These are phyloP conservation scores for Perizoma affinitatum DNA, from an alignment of 2,888 invertebrate species.

Conservation along the genomic window DNA sequence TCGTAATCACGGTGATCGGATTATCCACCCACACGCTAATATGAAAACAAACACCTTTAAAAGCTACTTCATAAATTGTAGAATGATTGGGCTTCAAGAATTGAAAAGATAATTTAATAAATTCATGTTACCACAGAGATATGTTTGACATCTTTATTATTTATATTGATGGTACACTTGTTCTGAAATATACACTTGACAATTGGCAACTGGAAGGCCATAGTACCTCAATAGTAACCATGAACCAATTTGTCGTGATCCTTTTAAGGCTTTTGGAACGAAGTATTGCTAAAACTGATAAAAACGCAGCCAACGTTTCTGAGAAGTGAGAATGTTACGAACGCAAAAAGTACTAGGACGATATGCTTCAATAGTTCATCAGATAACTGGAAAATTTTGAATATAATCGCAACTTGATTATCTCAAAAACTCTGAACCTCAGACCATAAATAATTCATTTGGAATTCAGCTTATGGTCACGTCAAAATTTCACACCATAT, in stretches of 20 bases:
- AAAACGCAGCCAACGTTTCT: constrained; percentile 29
- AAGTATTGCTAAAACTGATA: constrained; percentile 35
- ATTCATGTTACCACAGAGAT: not conserved
- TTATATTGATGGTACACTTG: not conserved
- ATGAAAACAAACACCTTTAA: constrained; percentile 6
- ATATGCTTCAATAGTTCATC: not conserved
- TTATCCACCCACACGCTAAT: constrained; percentile 21
- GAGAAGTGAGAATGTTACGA: constrained; percentile 27
- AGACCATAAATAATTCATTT: constrained; percentile 31
- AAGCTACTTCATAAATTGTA: not conserved
- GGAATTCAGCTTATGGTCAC: constrained; percentile 16
- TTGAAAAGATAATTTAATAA: too few species aligned
- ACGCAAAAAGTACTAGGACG: constrained; percentile 13
- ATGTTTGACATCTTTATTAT: not conserved
- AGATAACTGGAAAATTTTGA: constrained; percentile 2
- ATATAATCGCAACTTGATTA: not conserved
- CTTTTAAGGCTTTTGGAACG: constrained; percentile 33
- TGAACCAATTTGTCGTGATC: constrained; percentile 25
- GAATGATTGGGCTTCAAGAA: not conserved
- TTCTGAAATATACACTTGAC: constrained; percentile 6
- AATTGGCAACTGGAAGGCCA: constrained; percentile 18
- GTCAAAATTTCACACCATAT: constrained; percentile 49
- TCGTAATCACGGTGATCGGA: constrained; percentile 18
- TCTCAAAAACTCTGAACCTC: constrained; percentile 11
- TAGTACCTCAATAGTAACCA: constrained; percentile 23